A percentile compares a stretch with the other conserved stretches of the same genome.
These are phyloP conservation scores for Callorhinus ursinus DNA, from an alignment of 2,113 vertebrate genomes.

Conservation along the genomic window DNA sequence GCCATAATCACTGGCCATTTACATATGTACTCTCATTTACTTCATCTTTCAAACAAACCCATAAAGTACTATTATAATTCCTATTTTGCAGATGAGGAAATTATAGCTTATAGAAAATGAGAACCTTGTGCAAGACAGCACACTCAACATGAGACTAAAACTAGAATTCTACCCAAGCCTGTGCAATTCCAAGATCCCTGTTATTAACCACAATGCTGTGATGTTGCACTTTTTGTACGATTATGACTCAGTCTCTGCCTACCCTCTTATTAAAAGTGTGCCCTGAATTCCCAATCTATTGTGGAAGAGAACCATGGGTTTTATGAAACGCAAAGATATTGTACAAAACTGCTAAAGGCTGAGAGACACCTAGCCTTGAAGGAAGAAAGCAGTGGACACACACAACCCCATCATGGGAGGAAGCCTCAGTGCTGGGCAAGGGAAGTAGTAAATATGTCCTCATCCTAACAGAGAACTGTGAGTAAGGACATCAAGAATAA, in stretches of 20 bases:
- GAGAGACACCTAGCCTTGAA: not conserved
- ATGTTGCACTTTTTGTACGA: not conserved
- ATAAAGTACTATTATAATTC: not conserved
- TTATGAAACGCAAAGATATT: not conserved
- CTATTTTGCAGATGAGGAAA: not conserved
- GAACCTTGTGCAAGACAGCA: not conserved
- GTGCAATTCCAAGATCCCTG: not conserved
- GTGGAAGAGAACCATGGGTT: not conserved
- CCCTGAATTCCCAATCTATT: not conserved
- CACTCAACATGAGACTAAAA: not conserved
- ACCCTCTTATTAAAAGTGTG: not conserved
- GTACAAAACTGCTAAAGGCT: not conserved
- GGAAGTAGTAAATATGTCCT: not conserved
- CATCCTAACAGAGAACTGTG: not conserved
- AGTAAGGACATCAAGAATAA: not conserved
- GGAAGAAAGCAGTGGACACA: not conserved
- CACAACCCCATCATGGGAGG: not conserved
- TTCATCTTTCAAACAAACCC: not conserved
- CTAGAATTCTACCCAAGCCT: not conserved
- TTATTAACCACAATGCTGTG: not conserved
- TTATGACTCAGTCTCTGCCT: not conserved
- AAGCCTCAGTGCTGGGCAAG: not conserved
- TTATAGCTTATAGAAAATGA: not conserved
- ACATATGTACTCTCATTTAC: not conserved
- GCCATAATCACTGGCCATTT: not conserved